These are phyloP conservation scores for Psococerastis gibbosa DNA, from an alignment of 2,888 invertebrate species.

Conservation along the genomic window DNA sequence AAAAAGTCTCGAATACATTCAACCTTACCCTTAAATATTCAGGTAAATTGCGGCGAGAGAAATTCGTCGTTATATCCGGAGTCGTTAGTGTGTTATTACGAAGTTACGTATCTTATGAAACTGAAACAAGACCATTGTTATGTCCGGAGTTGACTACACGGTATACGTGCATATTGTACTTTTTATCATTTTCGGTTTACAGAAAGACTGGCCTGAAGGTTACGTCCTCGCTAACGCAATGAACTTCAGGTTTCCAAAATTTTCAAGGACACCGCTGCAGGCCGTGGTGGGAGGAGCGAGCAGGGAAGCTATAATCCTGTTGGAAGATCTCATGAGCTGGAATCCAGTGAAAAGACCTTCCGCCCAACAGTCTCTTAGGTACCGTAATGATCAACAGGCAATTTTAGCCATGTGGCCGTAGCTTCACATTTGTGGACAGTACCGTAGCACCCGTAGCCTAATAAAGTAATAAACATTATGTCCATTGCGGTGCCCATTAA, in stretches of 20 bases:
- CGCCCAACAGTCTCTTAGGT: conserved; percentile 72
- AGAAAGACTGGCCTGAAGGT: conserved; percentile 91
- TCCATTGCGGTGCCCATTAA: no score
- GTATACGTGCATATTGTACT: background rate
- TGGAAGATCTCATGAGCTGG: conserved; percentile 77
- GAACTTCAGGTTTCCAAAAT: conserved; percentile 90
- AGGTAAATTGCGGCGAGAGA: no score
- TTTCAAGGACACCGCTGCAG: conserved; percentile 58
- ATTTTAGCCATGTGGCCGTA: no score
- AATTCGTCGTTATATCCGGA: no score
- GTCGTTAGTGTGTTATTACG: background rate
- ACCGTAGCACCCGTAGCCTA: no score
- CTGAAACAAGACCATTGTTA: no score
- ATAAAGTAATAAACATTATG: no score
- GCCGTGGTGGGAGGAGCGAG: conserved; percentile 69
- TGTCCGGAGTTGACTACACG: no score
- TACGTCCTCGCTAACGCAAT: conserved; percentile 79
- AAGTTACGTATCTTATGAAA: conserved; percentile 2
- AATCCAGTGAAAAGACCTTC: conserved; percentile 84
- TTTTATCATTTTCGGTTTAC: conserved; percentile 18
- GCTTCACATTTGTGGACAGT: no score
- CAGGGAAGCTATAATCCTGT: conserved; percentile 58
- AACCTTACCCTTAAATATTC: no score
- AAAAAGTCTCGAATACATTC: no score
- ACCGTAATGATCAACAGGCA: no score